phyloP scores from a whole-genome alignment of 2,113 vertebrate genomes.

The Sardina pilchardus region DNA sequence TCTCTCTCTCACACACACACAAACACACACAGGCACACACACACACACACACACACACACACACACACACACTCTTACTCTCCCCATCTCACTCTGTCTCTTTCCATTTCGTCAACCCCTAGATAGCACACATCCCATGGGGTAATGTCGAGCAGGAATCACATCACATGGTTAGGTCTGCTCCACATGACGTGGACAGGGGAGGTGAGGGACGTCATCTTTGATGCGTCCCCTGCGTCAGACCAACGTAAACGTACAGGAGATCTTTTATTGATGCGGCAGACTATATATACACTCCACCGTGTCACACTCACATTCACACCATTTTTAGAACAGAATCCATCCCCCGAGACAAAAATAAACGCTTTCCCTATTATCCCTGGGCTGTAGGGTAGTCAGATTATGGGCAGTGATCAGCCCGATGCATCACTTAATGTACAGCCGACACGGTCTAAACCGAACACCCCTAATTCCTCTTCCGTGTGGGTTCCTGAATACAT shows the following conservation, averaged over 20 bases:
- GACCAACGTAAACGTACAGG: neutral
- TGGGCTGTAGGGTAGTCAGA: neutral
- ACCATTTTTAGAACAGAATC: neutral
- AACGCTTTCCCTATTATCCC: neutral
- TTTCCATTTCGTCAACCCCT: neutral
- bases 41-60: conserved; percentile 21
- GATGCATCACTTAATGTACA: neutral
- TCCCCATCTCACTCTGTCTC: neutral
- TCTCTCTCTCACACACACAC: neutral
- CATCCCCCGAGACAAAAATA: neutral
- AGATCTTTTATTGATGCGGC: conserved; percentile 8
- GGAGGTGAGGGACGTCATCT: neutral
- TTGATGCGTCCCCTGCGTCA: neutral
- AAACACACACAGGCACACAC: neutral
- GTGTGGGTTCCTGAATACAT: neutral
- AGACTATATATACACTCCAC: neutral
- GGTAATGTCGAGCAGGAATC: neutral
- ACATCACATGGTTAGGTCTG: neutral
- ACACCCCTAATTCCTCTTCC: neutral
- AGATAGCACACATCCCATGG: neutral
- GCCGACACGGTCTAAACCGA: neutral
- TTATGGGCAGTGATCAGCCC: neutral
- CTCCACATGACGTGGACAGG: neutral
- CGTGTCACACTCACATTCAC: neutral
- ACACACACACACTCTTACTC: neutral